Base-by-base conservation (phyloP, 2,113 vertebrate genomes). In the Penelope pileata region DNA sequence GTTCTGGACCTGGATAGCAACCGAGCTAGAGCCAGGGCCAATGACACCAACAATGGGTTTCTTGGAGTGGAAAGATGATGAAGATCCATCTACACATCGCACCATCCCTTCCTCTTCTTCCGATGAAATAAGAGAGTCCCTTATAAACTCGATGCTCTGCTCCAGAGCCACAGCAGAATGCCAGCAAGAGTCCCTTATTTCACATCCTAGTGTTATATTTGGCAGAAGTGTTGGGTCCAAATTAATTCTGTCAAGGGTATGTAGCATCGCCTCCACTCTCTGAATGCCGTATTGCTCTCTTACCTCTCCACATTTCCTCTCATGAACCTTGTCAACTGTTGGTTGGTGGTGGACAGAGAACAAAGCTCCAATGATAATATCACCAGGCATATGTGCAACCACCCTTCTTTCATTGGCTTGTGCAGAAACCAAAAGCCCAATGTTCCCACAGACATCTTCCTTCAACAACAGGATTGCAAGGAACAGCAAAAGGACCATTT, bases 331-430 rank as follows among this genome's bases (percentile, higher is more conserved):
- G 97, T 99, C 99, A 42, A 99, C 99, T 3, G 98, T 98, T 29
- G 99, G 99, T 94, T 99, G 99, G 92, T 99, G 99, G 96, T 99
- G 99, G 78, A 99, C 99, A 1, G 99, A 99, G 97, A 99, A 99
- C 43, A 99, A 96, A 19, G 99, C 99, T 86, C 99, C 99, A 32
- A 99, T 99, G 86, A 99, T 99, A 97, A 99, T 98, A 98, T 99
- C 99, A 21, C 99, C 99, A 6, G 99, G 98, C 90, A 99, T 98
- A 88, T 99, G 98, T 58, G 99, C 99, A 82, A 99, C 99, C 93
- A 99, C 99, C 42, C 99, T 98, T 82, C 99, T 98, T 94, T 99
- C 99, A 67, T 91, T 99, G 62, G 98, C 97, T 94, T 99, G 99
- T 80, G 98, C 98, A 58, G 98, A 97, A 93, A 97, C 97, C 51